phyloP scores from a whole-genome alignment of 1,140 invertebrate genomes.

The Drosophila prosaltans region DNA sequence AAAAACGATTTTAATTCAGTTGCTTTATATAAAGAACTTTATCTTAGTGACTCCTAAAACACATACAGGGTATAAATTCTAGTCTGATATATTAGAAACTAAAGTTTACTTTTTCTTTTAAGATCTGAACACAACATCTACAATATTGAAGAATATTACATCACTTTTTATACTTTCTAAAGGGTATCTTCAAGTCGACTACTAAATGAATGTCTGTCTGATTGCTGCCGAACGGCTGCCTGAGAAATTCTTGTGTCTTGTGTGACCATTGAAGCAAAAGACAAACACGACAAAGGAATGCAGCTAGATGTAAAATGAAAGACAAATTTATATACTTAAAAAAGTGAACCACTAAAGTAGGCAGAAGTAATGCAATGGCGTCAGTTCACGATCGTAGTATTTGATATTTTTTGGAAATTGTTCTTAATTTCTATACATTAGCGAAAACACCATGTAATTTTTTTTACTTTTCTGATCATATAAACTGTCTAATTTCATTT shows the following conservation, averaged over 20 bases:
- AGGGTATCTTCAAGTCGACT: background rate
- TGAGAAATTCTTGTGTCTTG: conserved; percentile 12
- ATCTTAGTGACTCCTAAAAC: no score
- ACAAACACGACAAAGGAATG: conserved; percentile 13
- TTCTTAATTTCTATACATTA: background rate
- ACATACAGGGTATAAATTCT: no score
- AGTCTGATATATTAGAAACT: no score
- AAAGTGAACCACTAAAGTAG: conserved; percentile 6
- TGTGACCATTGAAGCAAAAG: conserved; percentile 9
- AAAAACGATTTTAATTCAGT: no score
- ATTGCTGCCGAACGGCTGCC: background rate
- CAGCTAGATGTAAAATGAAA: conserved; percentile 5
- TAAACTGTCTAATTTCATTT: no score
- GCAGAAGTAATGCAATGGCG: conserved; percentile 8
- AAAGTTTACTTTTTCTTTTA: no score
- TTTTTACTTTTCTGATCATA: no score
- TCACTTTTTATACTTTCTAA: background rate
- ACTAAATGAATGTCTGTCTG: background rate
- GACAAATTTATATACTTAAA: conserved; percentile 11
- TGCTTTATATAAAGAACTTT: no score
- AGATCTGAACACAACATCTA: no score
- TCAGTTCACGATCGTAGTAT: background rate
- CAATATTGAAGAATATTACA: no score
- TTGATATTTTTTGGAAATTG: background rate
- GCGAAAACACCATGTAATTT: no score